Percentiles rank a stretch among this genome's conserved stretches.
Evolutionary conservation across 1,140 invertebrate species (phyloP).

Genomic region (Bradynema listronoti): DNA sequence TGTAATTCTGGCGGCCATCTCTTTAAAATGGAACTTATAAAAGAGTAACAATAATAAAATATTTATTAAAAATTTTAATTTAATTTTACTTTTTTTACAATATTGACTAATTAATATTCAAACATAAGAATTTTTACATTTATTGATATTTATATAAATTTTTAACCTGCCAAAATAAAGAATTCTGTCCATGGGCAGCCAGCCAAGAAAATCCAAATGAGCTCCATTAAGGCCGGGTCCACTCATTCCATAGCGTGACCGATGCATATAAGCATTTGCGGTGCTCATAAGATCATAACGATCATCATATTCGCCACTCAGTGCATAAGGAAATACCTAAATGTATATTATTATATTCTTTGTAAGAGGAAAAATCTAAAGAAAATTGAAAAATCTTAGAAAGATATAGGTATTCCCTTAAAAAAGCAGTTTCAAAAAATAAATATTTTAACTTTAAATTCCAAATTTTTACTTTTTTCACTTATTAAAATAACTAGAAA

Average conservation of each 20-base stretch:
- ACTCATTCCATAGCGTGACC: slow-evolving; percentile 48
- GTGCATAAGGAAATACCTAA: slow-evolving; percentile 54
- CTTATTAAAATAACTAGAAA: no score
- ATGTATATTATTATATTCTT: slow-evolving; percentile 6
- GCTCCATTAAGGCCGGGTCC: slow-evolving; percentile 53
- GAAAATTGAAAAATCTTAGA: background rate
- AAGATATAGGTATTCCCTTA: background rate
- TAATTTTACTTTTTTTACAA: no score
- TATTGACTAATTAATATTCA: no score
- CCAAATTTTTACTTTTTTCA: no score
- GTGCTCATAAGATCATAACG: slow-evolving; percentile 55
- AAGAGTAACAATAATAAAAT: slow-evolving; percentile 8
- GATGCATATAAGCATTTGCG: slow-evolving; percentile 56
- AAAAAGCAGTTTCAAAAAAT: background rate
- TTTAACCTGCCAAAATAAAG: slow-evolving; percentile 45
- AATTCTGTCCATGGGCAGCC: slow-evolving; percentile 54
- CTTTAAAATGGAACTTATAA: slow-evolving; percentile 11
- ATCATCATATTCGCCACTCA: slow-evolving; percentile 52
- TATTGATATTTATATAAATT: no score
- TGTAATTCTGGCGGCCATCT: slow-evolving; percentile 52
- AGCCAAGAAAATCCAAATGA: slow-evolving; percentile 54
- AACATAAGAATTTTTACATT: no score
- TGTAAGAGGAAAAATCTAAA: slow-evolving; percentile 2
- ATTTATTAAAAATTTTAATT: background rate
- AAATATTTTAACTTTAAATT: background rate